phyloP scores from a whole-genome alignment of 2,888 invertebrate species.

The Eurois occulta region DNA sequence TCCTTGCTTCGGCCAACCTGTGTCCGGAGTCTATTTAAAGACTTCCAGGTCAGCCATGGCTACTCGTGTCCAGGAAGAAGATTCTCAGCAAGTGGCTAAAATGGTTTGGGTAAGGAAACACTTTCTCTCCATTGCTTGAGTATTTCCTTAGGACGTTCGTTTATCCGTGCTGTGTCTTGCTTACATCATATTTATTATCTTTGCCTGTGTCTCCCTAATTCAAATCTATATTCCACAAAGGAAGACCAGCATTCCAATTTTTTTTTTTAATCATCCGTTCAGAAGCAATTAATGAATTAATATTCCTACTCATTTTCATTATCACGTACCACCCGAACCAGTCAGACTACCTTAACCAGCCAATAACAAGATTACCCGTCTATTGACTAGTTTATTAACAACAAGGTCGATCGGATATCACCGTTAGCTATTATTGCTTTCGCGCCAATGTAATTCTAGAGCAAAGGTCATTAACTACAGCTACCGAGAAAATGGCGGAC shows the following conservation, averaged over 20 bases:
- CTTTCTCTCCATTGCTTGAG: no score
- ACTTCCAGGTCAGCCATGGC: no score
- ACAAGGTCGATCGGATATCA: conserved; percentile 50
- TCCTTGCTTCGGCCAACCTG: no score
- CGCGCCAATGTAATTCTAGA: conserved; percentile 53
- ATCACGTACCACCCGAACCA: neutral
- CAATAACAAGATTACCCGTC: conserved; percentile 25
- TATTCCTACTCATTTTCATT: neutral
- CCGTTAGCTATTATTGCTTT: conserved; percentile 61
- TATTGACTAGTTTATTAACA: conserved; percentile 43
- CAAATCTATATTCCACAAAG: neutral
- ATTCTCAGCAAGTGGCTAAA: no score
- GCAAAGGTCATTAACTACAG: conserved; percentile 57
- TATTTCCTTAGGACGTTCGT: no score
- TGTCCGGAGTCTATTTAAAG: no score
- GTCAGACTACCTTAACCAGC: neutral
- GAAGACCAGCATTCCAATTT: neutral
- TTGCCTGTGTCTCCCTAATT: neutral
- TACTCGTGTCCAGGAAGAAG: no score
- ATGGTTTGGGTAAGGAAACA: no score
- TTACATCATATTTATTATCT: neutral
- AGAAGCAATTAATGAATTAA: neutral
- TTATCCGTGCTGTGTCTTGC: neutral
- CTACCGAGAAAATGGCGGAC: conserved; percentile 36
- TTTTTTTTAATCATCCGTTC: neutral